phyloP scores from a whole-genome alignment of 2,888 invertebrate species.

The Eurytoma adleriae region DNA sequence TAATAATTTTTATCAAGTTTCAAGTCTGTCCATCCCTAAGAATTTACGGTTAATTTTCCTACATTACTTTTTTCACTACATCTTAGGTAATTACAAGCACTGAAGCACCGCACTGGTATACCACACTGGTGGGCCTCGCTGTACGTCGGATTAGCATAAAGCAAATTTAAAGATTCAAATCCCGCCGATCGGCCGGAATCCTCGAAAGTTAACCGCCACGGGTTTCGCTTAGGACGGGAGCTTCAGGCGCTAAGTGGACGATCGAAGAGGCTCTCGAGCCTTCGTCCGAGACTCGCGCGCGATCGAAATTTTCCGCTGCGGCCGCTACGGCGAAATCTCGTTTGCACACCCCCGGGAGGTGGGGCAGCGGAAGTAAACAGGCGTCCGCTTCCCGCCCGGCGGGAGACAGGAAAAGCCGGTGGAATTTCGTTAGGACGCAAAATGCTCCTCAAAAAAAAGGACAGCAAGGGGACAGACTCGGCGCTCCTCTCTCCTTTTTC shows the following conservation, averaged over 20 bases:
- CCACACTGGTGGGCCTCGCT: too few relatives aligned
- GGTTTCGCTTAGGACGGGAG: too few relatives aligned
- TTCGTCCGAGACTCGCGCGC: background rate
- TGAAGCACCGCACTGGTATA: too few relatives aligned
- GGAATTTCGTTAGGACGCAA: constrained; percentile 11
- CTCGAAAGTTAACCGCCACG: constrained; percentile 1
- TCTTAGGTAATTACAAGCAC: too few relatives aligned
- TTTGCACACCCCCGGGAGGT: background rate
- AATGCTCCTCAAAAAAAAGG: background rate
- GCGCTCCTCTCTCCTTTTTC: too few relatives aligned
- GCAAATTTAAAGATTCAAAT: constrained; percentile 15
- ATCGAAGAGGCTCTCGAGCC: background rate
- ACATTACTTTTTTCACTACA: too few relatives aligned
- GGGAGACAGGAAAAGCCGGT: background rate
- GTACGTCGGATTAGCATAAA: constrained; percentile 1
- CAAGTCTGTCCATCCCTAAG: too few relatives aligned
- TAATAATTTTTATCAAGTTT: too few relatives aligned
- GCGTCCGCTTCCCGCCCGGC: background rate
- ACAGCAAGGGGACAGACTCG: too few relatives aligned
- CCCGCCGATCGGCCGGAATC: background rate
- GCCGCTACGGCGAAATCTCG: constrained; percentile 6
- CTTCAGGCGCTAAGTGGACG: background rate
- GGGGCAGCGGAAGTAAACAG: too few relatives aligned
- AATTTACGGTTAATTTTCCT: too few relatives aligned
- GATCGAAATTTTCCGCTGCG: constrained; percentile 1